Evolutionary conservation across 2,113 vertebrate genomes (phyloP), one percentile per base, ranked within the genome.

Genomic region (Cygnus atratus): DNA sequence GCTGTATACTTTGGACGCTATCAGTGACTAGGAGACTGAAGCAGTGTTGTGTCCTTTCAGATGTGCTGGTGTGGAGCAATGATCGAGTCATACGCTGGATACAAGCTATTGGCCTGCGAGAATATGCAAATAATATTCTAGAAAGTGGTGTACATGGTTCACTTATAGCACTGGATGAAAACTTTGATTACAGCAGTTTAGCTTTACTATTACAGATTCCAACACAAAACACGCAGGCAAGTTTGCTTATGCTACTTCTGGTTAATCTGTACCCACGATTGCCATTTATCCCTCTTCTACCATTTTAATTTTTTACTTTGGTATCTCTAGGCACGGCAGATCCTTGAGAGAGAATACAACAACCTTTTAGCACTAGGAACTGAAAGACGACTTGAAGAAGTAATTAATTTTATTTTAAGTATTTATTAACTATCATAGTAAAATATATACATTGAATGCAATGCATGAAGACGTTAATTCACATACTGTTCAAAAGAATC

Each of bases 281-380:
- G 87, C 90, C 55, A 92, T 79, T 91, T 87, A 43, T 76, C 72
- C 4, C 3, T 67, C 83, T 95, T 92, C 41, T 75, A 72, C 22
- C 67, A 75, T 87, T 76, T 82, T 96, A 95, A 96, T 93, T 96
- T 50, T 96, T 92, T 76, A 61, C 94, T 97, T 97, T 98, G 93
- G 62, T 97, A 71, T 98, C 77, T 90, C 95, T 98, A 99, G 99
- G 99, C 99, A 96, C 99, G 99, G 96, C 99, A 99, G 98, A 99
- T 99, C 98, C 98, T 99, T 91, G 99, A 99, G 98, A 98, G 99
- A 90, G 99, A 99, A 95, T 99, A 99, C 98, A 99, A 99, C 96
- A 99, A 99, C 97, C 98, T 99, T 92, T 98, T 99, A 98, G 99
- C 99, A 43, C 98, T 99, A 96, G 99, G 99, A 95, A 99, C 99